These are phyloP conservation scores for Eugnorisma glareosa DNA, from an alignment of 2,888 invertebrate genomes.

Conservation along the genomic window DNA sequence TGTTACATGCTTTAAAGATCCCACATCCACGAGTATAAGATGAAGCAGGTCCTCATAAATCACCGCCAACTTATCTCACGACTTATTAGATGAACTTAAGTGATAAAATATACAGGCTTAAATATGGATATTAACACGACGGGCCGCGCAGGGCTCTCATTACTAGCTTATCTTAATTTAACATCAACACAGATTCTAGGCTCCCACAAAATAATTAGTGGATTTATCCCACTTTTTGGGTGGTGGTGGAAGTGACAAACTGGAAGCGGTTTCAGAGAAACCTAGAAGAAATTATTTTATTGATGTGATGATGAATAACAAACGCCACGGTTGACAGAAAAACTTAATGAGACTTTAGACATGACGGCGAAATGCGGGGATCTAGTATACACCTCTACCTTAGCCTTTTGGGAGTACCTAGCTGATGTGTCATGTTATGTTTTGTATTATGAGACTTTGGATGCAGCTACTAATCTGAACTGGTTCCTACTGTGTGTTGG, in stretches of 20 bases:
- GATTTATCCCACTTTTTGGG: slow-evolving; percentile 65
- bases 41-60: slow-evolving; percentile 47
- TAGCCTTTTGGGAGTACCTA: not conserved
- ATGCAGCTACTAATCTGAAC: too few species aligned
- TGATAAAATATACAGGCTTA: slow-evolving; percentile 62
- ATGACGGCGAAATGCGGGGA: not conserved
- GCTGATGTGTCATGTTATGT: not conserved
- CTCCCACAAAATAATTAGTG: slow-evolving; percentile 79
- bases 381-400: not conserved
- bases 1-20: not conserved
- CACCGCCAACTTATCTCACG: slow-evolving; percentile 55
- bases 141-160: slow-evolving; percentile 54
- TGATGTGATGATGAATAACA: not conserved
- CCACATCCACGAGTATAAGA: slow-evolving; percentile 6
- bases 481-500: too few species aligned
- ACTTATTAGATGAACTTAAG: slow-evolving; percentile 58
- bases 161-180: slow-evolving; percentile 71
- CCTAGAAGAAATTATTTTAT: not conserved
- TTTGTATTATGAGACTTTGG: not conserved
- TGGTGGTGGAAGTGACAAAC: slow-evolving; percentile 44
- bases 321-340: not conserved
- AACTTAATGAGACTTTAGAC: not conserved
- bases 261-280: slow-evolving; percentile 42
- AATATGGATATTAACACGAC: slow-evolving; percentile 66
- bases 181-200: slow-evolving; percentile 71